Conservation (phyloP, 1,140 invertebrate species). For the Bilobella aurantiaca region DNA sequence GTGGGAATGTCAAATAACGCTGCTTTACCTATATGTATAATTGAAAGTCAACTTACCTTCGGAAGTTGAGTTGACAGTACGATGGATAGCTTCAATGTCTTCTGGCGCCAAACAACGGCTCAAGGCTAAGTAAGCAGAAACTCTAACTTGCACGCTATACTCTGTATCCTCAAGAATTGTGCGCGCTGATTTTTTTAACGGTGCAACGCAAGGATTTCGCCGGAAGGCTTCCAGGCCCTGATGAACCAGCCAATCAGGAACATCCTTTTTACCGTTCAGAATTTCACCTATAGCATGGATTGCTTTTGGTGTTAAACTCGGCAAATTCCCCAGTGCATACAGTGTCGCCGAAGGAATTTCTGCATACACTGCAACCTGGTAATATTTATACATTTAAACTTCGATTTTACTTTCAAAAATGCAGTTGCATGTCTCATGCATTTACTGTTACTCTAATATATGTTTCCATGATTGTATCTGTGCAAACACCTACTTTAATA, state of each 20-base stretch:
- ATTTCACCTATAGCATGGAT: neutral
- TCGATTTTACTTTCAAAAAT: too few species aligned
- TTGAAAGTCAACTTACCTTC: too few species aligned
- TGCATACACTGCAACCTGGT: neutral
- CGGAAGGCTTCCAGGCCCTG: neutral
- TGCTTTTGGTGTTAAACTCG: neutral
- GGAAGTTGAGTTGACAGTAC: too few species aligned
- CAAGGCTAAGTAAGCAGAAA: neutral
- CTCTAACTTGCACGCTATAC: neutral
- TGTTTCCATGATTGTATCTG: too few species aligned
- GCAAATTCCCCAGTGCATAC: neutral
- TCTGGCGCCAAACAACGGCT: neutral
- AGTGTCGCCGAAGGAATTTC: neutral
- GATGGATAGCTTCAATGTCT: neutral
- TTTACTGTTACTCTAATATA: too few species aligned
- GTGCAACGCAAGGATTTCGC: neutral
- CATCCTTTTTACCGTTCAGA: neutral
- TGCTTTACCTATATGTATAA: too few species aligned
- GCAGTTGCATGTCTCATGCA: too few species aligned
- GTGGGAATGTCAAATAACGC: too few species aligned
- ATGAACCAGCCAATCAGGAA: neutral
- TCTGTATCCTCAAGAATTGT: neutral
- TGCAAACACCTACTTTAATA: too few species aligned
- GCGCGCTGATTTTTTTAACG: neutral
- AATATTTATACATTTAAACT: neutral